These are phyloP conservation scores for Diadophis punctatus DNA, from an alignment of 2,113 vertebrate species.

Conservation along the genomic window DNA sequence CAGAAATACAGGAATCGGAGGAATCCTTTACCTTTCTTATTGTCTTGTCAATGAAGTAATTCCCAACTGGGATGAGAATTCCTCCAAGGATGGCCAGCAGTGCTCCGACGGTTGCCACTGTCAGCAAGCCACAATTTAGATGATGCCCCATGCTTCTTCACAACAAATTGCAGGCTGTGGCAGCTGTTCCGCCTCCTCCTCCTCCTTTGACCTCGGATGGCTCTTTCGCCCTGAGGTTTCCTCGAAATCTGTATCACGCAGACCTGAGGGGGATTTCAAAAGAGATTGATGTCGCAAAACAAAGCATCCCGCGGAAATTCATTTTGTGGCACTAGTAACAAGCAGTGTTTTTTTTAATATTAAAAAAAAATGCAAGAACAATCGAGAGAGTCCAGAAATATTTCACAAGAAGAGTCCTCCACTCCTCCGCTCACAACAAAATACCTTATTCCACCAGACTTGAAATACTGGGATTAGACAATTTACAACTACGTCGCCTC, in stretches of 20 bases:
- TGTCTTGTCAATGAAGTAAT: constrained; percentile 72
- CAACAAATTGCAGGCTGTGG: not conserved
- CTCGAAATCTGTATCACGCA: not conserved
- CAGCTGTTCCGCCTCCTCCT: not conserved
- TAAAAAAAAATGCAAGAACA: too few species aligned
- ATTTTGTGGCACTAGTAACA: too few species aligned
- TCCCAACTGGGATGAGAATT: constrained; percentile 83
- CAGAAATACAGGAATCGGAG: rapidly evolving
- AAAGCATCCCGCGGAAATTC: too few species aligned
- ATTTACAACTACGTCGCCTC: too few species aligned
- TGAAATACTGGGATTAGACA: too few species aligned
- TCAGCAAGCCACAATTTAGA: constrained; percentile 69
- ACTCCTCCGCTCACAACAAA: too few species aligned
- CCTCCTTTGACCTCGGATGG: not conserved
- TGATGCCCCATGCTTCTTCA: constrained; percentile 70
- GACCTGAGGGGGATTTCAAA: too few species aligned
- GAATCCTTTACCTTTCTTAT: constrained; percentile 77
- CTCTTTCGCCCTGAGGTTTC: constrained; percentile 15
- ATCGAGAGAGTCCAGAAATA: too few species aligned
- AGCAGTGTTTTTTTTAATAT: too few species aligned
- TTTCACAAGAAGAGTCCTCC: too few species aligned
- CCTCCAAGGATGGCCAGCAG: constrained; percentile 80
- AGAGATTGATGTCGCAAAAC: too few species aligned
- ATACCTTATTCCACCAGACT: too few species aligned
- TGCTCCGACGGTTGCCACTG: constrained; percentile 75